A percentile compares a stretch with the other conserved stretches of the same genome.
Evolutionary conservation across 92 coral and sea anemone genomes (phyloP).

Genomic region (Siderastrea siderea): DNA sequence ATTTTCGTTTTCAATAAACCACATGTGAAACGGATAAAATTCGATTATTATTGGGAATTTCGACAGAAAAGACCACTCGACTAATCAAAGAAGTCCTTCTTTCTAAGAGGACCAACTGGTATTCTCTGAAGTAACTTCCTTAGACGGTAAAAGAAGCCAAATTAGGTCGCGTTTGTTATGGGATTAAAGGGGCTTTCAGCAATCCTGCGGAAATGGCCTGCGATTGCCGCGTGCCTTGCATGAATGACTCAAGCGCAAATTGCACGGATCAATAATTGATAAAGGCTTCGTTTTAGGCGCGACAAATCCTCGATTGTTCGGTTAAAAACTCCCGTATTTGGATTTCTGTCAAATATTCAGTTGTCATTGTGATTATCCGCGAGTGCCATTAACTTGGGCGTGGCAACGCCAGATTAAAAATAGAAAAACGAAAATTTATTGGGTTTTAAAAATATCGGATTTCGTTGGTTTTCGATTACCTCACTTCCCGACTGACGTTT

Average conservation of each 20-base stretch:
- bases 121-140: neutral
- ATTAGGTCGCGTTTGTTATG: neutral
- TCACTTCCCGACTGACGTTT: neutral
- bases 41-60: neutral
- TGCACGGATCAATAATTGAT: neutral
- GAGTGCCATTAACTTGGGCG: neutral
- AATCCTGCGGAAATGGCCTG: neutral
- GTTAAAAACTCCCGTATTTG: constrained; percentile 6
- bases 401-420: neutral
- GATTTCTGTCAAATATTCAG: constrained; percentile 8
- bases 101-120: neutral
- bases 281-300: neutral
- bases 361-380: neutral
- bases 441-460: neutral
- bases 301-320: neutral
- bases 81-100: neutral
- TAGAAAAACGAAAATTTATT: neutral
- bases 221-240: neutral
- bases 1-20: no score
- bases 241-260: neutral
- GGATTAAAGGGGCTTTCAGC: neutral
- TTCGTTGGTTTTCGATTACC: neutral
- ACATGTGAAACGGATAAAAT: neutral
- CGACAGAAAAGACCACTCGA: neutral
- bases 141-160: neutral